Base-by-base conservation (phyloP, 2,113 vertebrate genomes). In the Empidonax traillii region DNA sequence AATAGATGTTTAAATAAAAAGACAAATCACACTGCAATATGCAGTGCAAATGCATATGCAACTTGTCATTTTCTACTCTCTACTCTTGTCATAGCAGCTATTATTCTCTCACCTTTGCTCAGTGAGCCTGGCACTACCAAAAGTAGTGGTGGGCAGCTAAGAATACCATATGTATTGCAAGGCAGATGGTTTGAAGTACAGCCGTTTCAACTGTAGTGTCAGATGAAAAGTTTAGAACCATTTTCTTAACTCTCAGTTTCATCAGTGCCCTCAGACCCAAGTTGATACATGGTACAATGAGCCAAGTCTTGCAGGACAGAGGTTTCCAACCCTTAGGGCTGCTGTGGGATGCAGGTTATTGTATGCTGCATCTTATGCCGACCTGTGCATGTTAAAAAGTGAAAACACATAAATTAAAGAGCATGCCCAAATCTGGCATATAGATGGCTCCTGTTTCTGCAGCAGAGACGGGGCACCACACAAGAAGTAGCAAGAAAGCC, bases 1-100 rank as follows among this genome's bases (percentile, higher is more conserved):
- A 81, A 89, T 33, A 72, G 20, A 44, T 39, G 12, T 72, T 91
- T 65, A 74, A 65, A 77, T 81, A 91, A 81, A 88, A 89, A 85
- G 43, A 89, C 15, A 84, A 93, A 81, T 79, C 78, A 63, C 62
- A 53, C 46, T 63, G 37, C 22, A 90, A 85, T 75, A 90, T 75
- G 52, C 62, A 79, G 72, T 56, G 68, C 41, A 93, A 91, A 93
- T 55, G 33, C 24, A 80, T 35, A 65, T 30, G 63, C 39, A 80
- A 6, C 39, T 47, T 79, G 67, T 37, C 22, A 61, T 85, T 84
- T 87, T 37, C 62, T 41, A 12, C 33, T 74, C 58, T 94, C 18
- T 59, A 4, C 51, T 87, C 58, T 56, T 61, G 33, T 71, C 56
- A 67, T 44, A 12, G 66, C 55, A 91, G 35, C 58, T 94, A 46